Conservation (phyloP, 1,140 invertebrate genomes). For the Helicoverpa zea region DNA sequence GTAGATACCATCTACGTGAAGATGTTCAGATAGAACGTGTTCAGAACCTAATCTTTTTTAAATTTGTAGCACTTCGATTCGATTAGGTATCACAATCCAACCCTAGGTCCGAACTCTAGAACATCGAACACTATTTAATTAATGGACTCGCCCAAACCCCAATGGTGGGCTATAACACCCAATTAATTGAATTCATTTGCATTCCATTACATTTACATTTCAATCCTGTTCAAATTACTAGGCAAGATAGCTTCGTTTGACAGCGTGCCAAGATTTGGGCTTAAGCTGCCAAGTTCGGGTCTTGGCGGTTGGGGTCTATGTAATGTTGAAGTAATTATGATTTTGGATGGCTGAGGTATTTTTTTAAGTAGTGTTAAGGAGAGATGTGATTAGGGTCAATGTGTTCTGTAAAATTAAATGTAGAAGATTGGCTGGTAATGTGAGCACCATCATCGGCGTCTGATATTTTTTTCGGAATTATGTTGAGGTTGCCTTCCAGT, state of each 20-base stretch:
- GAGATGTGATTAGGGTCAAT: neutral
- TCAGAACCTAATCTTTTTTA: too few species aligned
- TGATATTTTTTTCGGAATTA: too few species aligned
- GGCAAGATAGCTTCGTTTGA: neutral
- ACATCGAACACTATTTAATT: constrained; percentile 5
- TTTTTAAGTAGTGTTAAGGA: neutral
- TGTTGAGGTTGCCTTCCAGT: too few species aligned
- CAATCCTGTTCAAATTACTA: constrained; percentile 34
- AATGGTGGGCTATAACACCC: constrained; percentile 7
- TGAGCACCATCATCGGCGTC: too few species aligned
- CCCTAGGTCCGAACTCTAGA: constrained; percentile 2
- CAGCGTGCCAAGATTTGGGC: constrained; percentile 22
- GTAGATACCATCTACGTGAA: too few species aligned
- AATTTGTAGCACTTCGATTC: too few species aligned
- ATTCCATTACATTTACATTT: constrained; percentile 37
- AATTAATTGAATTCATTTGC: constrained; percentile 37
- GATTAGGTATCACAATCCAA: too few species aligned
- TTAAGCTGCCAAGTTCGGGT: neutral
- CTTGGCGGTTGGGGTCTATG: neutral
- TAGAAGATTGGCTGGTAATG: neutral
- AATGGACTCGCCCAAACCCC: constrained; percentile 6
- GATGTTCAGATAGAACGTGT: too few species aligned
- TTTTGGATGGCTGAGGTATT: neutral
- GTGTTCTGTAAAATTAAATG: neutral
- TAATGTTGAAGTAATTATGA: constrained; percentile 22